phyloP scores from a whole-genome alignment of 2,797 vertebrate genomes.

The Vipera latastei region DNA sequence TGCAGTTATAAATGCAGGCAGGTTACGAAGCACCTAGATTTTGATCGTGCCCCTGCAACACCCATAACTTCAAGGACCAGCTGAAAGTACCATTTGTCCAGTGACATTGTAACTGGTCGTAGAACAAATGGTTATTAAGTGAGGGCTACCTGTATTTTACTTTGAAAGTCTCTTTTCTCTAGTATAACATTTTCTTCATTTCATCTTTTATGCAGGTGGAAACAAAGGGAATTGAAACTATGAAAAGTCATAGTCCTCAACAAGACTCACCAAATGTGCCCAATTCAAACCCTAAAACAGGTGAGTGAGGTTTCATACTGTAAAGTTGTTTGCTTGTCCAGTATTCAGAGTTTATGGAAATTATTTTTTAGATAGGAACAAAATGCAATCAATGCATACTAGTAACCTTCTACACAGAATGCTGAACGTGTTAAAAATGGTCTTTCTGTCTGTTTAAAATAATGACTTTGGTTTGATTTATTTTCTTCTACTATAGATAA shows the following conservation, averaged over 20 bases:
- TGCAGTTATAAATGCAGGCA: neutral
- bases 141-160: neutral
- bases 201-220: conserved; percentile 59
- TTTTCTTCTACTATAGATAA: conserved; percentile 74
- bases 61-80: neutral
- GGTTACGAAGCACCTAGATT: neutral
- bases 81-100: neutral
- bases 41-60: neutral
- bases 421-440: neutral
- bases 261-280: conserved; percentile 64
- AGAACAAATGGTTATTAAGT: neutral
- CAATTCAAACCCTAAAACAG: conserved; percentile 68
- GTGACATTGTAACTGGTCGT: neutral
- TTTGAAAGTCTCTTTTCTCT: neutral
- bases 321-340: neutral
- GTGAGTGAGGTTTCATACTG: conserved; percentile 46
- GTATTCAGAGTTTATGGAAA: neutral
- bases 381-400: neutral
- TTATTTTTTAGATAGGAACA: neutral
- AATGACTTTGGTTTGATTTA: neutral
- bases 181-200: neutral
- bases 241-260: conserved; percentile 63
- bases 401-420: neutral
- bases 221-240: conserved; percentile 74
- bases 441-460: neutral